Percentiles rank a stretch among this genome's conserved stretches.
Evolutionary conservation across 1,140 invertebrate species (phyloP).

Genomic region (Ceratina japonica): DNA sequence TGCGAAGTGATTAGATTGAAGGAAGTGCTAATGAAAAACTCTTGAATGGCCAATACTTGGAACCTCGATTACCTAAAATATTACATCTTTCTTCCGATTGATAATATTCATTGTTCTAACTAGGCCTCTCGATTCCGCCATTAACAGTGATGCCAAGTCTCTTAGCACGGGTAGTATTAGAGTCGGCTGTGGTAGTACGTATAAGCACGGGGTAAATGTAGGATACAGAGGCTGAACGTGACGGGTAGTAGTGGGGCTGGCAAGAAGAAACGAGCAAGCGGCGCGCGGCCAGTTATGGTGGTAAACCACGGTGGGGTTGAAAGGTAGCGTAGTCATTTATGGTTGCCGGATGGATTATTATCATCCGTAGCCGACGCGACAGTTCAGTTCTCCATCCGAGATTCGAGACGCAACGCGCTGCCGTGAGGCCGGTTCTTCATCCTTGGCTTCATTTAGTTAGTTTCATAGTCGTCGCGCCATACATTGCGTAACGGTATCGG

Average conservation of each 20-base stretch:
- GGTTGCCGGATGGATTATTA: constrained; percentile 27
- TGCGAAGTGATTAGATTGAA: background rate
- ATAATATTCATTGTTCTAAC: no score
- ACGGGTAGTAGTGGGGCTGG: constrained; percentile 46
- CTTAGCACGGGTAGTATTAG: no score
- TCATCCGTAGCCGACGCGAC: constrained; percentile 14
- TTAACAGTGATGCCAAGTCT: no score
- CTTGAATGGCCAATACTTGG: background rate
- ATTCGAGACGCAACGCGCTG: background rate
- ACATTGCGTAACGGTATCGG: no score
- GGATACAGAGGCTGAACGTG: constrained; percentile 22
- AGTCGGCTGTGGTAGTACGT: no score
- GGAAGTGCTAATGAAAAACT: background rate
- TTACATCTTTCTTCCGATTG: no score
- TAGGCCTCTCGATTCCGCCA: no score
- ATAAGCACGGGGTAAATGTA: no score
- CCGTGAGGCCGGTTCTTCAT: no score
- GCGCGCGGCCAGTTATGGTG: constrained; percentile 54
- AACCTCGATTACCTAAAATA: background rate
- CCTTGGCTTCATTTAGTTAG: no score
- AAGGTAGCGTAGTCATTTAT: constrained; percentile 62
- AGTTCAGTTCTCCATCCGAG: constrained; percentile 39
- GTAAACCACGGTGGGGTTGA: constrained; percentile 56
- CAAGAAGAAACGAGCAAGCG: constrained; percentile 15
- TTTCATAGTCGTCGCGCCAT: no score